Percentiles rank a stretch among this genome's conserved stretches.
phyloP scores from a whole-genome alignment of 2,888 invertebrate species.

The Agrochola lychnidis region DNA sequence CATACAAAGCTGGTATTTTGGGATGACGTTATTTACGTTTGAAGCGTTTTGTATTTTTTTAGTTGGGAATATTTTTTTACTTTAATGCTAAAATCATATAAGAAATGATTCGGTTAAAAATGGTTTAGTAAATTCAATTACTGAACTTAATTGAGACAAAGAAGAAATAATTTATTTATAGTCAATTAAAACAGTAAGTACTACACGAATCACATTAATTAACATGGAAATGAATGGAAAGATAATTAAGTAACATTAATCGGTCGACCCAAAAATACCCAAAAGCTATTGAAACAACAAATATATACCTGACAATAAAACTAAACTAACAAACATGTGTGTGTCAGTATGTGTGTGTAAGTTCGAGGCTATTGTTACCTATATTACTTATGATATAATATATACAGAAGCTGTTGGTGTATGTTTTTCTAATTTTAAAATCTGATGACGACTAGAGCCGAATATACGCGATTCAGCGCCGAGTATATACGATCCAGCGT shows the following conservation, averaged over 20 bases:
- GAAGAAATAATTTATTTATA: neutral
- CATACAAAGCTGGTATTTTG: slow-evolving; percentile 61
- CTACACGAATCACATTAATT: neutral
- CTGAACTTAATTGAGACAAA: neutral
- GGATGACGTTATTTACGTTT: slow-evolving; percentile 35
- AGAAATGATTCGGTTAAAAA: neutral
- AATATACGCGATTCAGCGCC: neutral
- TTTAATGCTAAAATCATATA: neutral
- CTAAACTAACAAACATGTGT: too few relatives aligned
- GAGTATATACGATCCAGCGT: neutral
- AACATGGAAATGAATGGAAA: neutral
- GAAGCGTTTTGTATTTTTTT: slow-evolving; percentile 5
- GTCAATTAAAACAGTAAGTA: neutral
- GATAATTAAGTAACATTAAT: neutral
- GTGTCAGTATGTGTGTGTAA: neutral
- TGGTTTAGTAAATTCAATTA: neutral
- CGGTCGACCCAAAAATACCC: neutral
- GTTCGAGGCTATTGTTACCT: neutral
- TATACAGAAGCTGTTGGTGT: neutral
- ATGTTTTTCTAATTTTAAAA: neutral
- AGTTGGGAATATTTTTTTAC: neutral
- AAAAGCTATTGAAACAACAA: neutral
- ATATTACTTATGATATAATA: too few relatives aligned
- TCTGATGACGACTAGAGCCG: neutral
- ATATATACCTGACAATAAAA: neutral